Percentiles rank a stretch among this genome's conserved stretches.
Conservation (phyloP, 1,140 invertebrate genomes). For the Halesus radiatus region DNA sequence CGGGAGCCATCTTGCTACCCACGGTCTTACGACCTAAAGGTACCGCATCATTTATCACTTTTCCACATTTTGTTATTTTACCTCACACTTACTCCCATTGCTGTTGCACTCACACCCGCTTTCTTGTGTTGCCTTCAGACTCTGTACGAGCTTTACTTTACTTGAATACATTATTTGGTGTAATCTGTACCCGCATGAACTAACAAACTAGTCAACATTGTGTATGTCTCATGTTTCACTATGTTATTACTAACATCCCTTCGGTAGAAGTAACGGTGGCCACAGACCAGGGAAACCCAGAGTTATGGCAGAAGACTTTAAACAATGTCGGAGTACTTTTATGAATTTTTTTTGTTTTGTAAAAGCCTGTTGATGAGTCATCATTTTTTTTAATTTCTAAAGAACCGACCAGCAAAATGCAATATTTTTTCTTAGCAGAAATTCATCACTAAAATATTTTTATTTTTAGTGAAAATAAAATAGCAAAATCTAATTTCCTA, state of each 20-base stretch:
- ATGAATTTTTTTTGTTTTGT: no score
- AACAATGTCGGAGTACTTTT: no score
- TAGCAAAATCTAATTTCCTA: no score
- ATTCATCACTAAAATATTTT: no score
- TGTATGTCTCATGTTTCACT: background rate
- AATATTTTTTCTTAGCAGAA: no score
- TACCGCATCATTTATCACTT: slow-evolving; percentile 63
- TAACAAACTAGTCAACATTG: background rate
- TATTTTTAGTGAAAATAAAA: no score
- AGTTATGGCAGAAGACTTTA: no score
- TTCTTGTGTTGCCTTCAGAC: background rate
- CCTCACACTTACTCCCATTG: slow-evolving; percentile 36
- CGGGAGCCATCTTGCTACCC: slow-evolving; percentile 79
- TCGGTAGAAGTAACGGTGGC: slow-evolving; percentile 5
- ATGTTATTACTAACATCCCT: slow-evolving; percentile 10
- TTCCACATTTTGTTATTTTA: slow-evolving; percentile 49
- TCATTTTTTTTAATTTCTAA: no score
- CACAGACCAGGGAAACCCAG: no score
- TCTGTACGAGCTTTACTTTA: background rate
- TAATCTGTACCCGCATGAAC: background rate
- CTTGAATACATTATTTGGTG: background rate
- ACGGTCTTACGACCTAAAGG: slow-evolving; percentile 81
- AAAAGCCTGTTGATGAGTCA: no score
- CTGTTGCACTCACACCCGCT: background rate
- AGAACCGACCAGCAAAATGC: no score